Conservation (phyloP, 2,797 vertebrate species). For the Melanotaenia nigrans region DNA sequence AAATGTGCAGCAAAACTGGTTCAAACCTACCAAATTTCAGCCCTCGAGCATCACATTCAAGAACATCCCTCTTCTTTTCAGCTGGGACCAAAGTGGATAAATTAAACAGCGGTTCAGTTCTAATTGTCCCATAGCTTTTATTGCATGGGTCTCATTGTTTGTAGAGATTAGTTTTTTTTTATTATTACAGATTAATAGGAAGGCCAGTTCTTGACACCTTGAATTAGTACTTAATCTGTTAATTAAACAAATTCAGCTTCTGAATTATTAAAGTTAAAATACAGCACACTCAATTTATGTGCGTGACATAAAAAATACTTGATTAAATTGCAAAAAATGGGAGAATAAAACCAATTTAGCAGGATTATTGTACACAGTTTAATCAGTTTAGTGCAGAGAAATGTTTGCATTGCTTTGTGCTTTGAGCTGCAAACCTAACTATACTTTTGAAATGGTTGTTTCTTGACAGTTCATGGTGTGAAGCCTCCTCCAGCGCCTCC, state of each 20-base stretch:
- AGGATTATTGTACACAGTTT: not conserved
- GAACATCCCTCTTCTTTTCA: not conserved
- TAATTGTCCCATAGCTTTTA: not conserved
- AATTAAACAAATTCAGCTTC: not conserved
- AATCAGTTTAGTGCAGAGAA: not conserved
- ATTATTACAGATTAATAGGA: not conserved
- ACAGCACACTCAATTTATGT: not conserved
- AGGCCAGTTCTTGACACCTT: not conserved
- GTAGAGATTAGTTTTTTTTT: not conserved
- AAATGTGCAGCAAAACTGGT: not conserved
- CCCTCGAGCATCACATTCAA: not conserved
- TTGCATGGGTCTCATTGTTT: not conserved
- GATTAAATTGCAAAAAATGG: no score
- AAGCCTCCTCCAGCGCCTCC: no score
- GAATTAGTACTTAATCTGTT: not conserved
- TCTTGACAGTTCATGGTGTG: not conserved
- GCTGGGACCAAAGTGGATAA: not conserved
- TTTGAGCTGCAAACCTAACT: not conserved
- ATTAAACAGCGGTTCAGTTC: not conserved
- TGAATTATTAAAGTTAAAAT: not conserved
- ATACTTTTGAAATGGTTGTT: not conserved
- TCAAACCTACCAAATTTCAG: not conserved
- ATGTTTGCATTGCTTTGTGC: not conserved
- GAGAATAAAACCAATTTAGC: not conserved
- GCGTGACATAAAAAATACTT: not conserved